Evolutionary conservation across 2,113 vertebrate genomes (phyloP).

Genomic region (Otus sunia): DNA sequence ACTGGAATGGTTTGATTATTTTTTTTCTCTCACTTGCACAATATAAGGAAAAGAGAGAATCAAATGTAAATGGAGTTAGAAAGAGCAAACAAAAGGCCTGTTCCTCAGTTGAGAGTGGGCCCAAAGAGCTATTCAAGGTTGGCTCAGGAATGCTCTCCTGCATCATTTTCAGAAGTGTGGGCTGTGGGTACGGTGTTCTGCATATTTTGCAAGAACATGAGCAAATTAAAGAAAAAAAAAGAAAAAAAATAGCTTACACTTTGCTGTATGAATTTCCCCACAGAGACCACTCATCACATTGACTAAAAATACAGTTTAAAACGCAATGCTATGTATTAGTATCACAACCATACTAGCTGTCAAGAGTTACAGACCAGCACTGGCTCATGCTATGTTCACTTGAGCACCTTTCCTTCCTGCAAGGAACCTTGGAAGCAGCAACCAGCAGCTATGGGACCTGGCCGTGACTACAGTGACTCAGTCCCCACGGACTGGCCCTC

Average conservation of each 20-base stretch:
- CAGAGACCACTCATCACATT: background rate
- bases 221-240: background rate
- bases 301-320: background rate
- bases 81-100: background rate
- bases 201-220: background rate
- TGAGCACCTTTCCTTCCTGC: background rate
- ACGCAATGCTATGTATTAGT: background rate
- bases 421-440: too few species aligned
- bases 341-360: background rate
- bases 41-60: background rate
- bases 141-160: background rate
- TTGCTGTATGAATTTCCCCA: background rate
- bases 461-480: background rate
- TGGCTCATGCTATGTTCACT: accelerated
- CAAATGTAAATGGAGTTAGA: background rate
- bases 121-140: background rate
- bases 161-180: background rate
- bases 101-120: background rate
- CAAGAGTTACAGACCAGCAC: background rate
- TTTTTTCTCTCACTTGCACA: background rate
- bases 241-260: background rate
- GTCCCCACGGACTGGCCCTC: background rate
- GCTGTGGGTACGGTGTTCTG: background rate
- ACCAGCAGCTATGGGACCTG: background rate
- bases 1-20: background rate